A percentile compares a stretch with the other conserved stretches of the same genome.
Conservation (phyloP, 2,888 invertebrate species). For the Lacanobia oleracea region DNA sequence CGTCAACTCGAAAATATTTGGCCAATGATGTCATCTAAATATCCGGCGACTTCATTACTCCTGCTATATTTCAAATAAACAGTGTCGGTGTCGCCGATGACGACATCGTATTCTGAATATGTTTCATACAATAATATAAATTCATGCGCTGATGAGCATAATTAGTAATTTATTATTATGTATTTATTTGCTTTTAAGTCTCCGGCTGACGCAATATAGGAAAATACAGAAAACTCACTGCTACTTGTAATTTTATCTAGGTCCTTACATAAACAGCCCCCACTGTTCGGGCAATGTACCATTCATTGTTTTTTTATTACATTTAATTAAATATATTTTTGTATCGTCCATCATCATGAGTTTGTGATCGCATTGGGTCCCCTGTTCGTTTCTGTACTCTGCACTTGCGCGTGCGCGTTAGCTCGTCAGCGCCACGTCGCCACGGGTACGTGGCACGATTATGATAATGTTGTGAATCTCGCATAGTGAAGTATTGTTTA, state of each 20-base stretch:
- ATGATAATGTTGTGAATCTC: conserved; percentile 43
- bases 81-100: no score
- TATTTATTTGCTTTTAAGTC: conserved; percentile 11
- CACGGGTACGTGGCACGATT: neutral
- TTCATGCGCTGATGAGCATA: conserved; percentile 17
- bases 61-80: no score
- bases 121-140: conserved; percentile 9
- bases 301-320: neutral
- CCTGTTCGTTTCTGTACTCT: neutral
- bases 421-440: neutral
- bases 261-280: no score
- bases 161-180: neutral
- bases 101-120: conserved; percentile 34
- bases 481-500: conserved; percentile 35
- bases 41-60: no score
- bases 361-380: neutral
- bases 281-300: neutral
- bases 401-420: neutral
- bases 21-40: no score
- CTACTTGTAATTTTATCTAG: no score
- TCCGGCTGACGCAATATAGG: neutral
- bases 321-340: neutral
- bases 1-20: no score
- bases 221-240: conserved; percentile 7
- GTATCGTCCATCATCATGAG: neutral